Base-by-base conservation (phyloP, 2,888 invertebrate genomes). In the Clostera curtula region DNA sequence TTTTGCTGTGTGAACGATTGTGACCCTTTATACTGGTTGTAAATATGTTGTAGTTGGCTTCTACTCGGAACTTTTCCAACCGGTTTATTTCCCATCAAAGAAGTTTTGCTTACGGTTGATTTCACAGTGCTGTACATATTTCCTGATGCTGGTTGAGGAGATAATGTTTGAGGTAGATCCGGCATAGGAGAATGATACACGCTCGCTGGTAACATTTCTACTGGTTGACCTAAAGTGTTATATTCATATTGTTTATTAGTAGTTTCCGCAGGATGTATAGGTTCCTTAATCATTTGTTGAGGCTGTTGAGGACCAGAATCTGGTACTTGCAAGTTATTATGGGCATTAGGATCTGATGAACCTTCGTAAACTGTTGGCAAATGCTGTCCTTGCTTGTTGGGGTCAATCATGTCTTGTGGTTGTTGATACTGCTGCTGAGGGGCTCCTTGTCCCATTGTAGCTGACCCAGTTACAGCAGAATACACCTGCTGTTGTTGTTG, bases 221-320 rank as follows among this genome's bases (percentile, higher is more conserved):
- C 49, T 12, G 75, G 76, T 36, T 80, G 80, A 2, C 80, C 82
- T 16, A 82, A 52, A n/a, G 77, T 76, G 29, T 82, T 80, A 32
- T 65, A 77, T 4, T 63, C 44, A 13, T 45, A 56, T 36, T 40
- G 39, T 12, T 36, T 46, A 30, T 53, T n/a, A n/a, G n/a, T n/a
- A n/a, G n/a, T n/a, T n/a, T n/a, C 67, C 1, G 49, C 70, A 4
- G 80, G 79, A 11, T 63, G 59, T 48, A 77, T 63, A 4, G 68
- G 69, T 17, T 77, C 80, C 40, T 53, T 67, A 13, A 36, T 40
- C 29, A 15, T 51, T 44, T 18, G 29, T 17, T 27, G 30, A 9
- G 18, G 36, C 13, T 12, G 14, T 14, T 4, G 28, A 16, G 1
- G 32, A 29, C 25, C n/a, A 11, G 22, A 33, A 31, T 10, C n/a